A percentile compares a stretch with the other conserved stretches of the same genome.
phyloP scores from a whole-genome alignment of 2,888 invertebrate species.

The Cheilosia vernalis region DNA sequence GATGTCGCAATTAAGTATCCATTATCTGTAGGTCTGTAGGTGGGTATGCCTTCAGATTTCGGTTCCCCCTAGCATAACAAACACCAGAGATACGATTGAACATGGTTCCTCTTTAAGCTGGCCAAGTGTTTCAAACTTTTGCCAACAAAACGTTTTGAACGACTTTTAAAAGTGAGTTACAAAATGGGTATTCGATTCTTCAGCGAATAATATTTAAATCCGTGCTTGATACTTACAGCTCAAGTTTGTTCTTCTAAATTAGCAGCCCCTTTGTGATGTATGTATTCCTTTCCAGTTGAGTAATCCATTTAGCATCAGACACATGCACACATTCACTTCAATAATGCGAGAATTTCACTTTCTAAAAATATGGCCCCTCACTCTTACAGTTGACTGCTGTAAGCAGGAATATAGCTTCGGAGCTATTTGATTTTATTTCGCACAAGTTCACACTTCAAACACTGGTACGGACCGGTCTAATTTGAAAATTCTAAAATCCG shows the following conservation, averaged over 20 bases:
- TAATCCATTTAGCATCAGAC: constrained; percentile 23
- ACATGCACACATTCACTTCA: not conserved
- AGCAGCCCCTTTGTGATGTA: not conserved
- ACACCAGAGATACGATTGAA: not conserved
- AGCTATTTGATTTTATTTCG: constrained; percentile 10
- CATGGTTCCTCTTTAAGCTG: not conserved
- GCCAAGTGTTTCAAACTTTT: too few relatives aligned
- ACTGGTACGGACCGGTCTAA: not conserved
- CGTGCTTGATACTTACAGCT: constrained; percentile 8
- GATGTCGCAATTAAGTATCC: constrained; percentile 32
- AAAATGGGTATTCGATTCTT: not conserved
- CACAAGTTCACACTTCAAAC: constrained; percentile 4
- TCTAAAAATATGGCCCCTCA: not conserved
- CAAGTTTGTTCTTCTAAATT: not conserved
- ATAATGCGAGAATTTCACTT: constrained; percentile 13
- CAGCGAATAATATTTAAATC: not conserved
- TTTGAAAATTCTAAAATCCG: not conserved
- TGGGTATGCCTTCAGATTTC: not conserved
- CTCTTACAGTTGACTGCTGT: too few relatives aligned
- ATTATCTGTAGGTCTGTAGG: constrained; percentile 16
- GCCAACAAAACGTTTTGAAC: too few relatives aligned
- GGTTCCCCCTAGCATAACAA: not conserved
- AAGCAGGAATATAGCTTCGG: too few relatives aligned
- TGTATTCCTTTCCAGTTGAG: constrained; percentile 36
- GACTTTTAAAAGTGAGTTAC: too few relatives aligned